A percentile compares a stretch with the other conserved stretches of the same genome.
Evolutionary conservation across 2,797 vertebrate species (phyloP).

Genomic region (Mionectes olivaceus): DNA sequence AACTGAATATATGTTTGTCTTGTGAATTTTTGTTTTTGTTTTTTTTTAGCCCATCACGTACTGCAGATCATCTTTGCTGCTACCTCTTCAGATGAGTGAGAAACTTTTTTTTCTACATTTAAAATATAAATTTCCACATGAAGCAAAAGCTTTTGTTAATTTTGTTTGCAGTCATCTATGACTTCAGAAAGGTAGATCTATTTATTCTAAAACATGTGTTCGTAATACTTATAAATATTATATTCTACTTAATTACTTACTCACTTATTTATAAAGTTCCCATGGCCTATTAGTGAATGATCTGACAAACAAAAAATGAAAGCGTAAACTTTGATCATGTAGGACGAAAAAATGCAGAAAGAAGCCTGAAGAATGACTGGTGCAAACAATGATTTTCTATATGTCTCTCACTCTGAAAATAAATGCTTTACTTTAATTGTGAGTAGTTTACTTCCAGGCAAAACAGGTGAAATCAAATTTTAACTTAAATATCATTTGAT

Average conservation of each 20-base stretch:
- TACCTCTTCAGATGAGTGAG: background rate
- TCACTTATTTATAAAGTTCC: background rate
- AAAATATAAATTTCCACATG: background rate
- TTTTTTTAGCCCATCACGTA: background rate
- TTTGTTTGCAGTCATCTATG: background rate
- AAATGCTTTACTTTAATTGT: background rate
- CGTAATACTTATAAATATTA: background rate
- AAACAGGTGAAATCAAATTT: background rate
- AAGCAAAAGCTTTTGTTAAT: background rate
- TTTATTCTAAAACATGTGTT: background rate
- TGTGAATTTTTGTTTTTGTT: fast-evolving
- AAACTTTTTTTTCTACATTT: background rate
- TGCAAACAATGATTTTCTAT: background rate
- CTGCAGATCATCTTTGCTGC: background rate
- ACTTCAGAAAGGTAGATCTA: background rate
- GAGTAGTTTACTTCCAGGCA: background rate
- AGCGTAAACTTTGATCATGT: background rate
- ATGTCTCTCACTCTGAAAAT: background rate
- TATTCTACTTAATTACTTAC: background rate
- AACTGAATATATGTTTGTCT: background rate
- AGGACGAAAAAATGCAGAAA: background rate
- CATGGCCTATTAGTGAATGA: background rate
- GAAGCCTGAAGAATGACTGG: background rate
- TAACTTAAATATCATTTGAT: background rate
- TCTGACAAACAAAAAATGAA: background rate